Evolutionary conservation across 2,113 vertebrate species (phyloP), one percentile per base, ranked within the genome.

Genomic region (Glareola pratincola): DNA sequence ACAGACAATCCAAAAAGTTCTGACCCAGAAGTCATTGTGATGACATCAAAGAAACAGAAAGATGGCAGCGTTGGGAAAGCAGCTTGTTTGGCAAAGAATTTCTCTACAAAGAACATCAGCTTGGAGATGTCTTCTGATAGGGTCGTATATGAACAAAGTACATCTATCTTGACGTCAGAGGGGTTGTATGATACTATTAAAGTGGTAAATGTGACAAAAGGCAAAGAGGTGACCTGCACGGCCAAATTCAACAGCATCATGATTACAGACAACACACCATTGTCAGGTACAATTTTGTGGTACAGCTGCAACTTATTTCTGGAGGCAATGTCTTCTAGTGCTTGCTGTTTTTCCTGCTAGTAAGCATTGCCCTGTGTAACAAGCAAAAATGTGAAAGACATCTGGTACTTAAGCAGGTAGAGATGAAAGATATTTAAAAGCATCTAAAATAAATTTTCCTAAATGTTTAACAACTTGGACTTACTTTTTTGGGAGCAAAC

Each of bases 51-150:
- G 37, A 32, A 76, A 22, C 4, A 15, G 19, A 11, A 71, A 37
- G 24, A 3, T 19, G 18, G 11, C 21, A 63, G 2, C 12, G 81
- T 27, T 74, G 92, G 39, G 26, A 95, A 90, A 10, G 90, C 94
- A 22, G 96, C 97, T 59, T 97, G 97, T 85, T 85, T 98, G 81
- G 96, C 96, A 71, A 98, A 85, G 34, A 94, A 93, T 60, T 96
- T 95, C 88, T 64, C 85, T 27, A 96, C 98, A 30, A 97, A 92
- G 74, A 12, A 12, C 6, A 19, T 97, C 43, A 48, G 1, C 23
- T 95, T 98, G 92, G 78, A 4, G n/a, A 78, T 96, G 54, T 14
- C 81, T 34, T 48, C 94, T 48, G 13, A n/a, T 21, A 54, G 84
- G 5, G 67, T 77, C 1, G 6, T 92, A 27, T 84, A 17, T 57